A percentile compares a stretch with the other conserved stretches of the same genome.
Conservation (phyloP, 2,888 invertebrate species). For the Cerastoderma edule region DNA sequence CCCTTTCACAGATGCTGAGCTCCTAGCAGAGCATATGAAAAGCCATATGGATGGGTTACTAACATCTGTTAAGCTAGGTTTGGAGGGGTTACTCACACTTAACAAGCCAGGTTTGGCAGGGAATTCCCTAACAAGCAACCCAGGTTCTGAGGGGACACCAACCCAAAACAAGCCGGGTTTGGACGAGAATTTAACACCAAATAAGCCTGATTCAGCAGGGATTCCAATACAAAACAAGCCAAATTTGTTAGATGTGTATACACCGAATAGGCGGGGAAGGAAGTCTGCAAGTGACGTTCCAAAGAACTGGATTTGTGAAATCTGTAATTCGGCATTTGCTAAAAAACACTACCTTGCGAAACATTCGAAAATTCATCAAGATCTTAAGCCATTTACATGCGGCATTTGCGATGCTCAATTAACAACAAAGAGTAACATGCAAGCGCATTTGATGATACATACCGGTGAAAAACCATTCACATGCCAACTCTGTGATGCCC, state of each 20-base stretch:
- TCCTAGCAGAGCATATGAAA: constrained; percentile 6
- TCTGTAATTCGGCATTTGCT: constrained; percentile 7
- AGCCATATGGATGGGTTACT: neutral
- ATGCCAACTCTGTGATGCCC: constrained; percentile 7
- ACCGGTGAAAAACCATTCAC: constrained; percentile 17
- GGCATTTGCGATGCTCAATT: neutral
- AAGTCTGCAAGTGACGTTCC: neutral
- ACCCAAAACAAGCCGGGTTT: no score
- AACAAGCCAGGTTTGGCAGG: no score
- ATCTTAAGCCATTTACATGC: neutral
- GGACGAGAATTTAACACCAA: no score
- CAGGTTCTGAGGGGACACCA: no score
- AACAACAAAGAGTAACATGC: neutral
- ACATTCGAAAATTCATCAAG: constrained; percentile 1
- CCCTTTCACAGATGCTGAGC: neutral
- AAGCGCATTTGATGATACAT: constrained; percentile 8
- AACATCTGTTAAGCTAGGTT: neutral
- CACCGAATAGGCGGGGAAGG: no score
- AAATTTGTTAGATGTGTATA: no score
- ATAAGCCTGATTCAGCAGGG: no score
- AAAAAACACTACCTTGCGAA: constrained; percentile 7
- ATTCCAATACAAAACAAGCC: no score
- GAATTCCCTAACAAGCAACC: no score
- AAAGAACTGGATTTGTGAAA: constrained; percentile 4
- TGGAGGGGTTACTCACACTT: no score